A percentile compares a stretch with the other conserved stretches of the same genome.
phyloP scores from a whole-genome alignment of 2,113 vertebrate species.

The Tamias sibiricus region DNA sequence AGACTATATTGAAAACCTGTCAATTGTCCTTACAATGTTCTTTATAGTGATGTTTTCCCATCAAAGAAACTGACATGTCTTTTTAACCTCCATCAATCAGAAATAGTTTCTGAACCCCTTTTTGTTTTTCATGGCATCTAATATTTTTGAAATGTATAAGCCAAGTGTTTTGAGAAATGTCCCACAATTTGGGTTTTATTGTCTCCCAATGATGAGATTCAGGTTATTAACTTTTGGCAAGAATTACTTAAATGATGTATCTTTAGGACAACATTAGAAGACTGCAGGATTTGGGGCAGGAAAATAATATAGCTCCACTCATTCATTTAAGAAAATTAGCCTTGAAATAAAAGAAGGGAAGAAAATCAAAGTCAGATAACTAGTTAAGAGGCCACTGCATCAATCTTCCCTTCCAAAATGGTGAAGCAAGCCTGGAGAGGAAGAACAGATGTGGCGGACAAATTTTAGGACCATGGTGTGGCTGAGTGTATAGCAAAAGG shows the following conservation, averaged over 20 bases:
- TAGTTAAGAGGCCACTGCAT: background rate
- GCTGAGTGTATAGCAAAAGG: background rate
- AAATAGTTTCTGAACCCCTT: background rate
- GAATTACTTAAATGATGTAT: background rate
- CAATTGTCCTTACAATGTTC: background rate
- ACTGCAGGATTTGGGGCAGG: background rate
- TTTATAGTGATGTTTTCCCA: background rate
- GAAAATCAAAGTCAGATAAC: background rate
- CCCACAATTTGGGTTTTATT: background rate
- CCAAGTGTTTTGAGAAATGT: background rate
- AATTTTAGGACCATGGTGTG: background rate
- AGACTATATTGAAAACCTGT: background rate
- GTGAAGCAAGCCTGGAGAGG: background rate
- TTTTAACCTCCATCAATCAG: background rate
- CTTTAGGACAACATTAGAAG: background rate
- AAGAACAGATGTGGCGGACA: background rate
- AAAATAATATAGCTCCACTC: background rate
- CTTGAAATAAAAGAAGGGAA: background rate
- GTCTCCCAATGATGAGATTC: background rate
- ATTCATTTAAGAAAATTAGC: background rate
- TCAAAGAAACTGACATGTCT: background rate
- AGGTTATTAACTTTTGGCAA: background rate
- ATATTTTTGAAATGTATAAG: conserved; percentile 15
- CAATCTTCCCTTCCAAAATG: background rate
- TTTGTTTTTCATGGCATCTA: background rate